These are phyloP conservation scores for Malurus elegans DNA, from an alignment of 2,113 vertebrate genomes.

Conservation along the genomic window DNA sequence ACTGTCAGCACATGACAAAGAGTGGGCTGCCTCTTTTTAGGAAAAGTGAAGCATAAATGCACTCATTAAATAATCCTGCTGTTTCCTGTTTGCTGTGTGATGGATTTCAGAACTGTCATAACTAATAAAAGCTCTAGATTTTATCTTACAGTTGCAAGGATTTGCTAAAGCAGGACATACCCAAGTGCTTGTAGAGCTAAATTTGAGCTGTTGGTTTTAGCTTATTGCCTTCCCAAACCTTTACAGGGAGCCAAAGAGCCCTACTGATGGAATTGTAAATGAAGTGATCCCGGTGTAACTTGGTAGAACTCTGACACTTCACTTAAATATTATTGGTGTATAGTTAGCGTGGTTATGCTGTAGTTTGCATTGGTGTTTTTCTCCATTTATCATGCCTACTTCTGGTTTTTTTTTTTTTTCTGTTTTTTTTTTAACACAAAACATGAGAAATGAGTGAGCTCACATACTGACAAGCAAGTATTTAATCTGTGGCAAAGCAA, in stretches of 20 bases:
- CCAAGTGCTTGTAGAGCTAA: neutral
- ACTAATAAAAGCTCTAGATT: constrained; percentile 23
- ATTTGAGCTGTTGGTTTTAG: neutral
- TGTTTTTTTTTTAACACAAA: neutral
- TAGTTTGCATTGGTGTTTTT: neutral
- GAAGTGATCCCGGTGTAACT: neutral
- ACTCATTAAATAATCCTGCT: constrained; percentile 6
- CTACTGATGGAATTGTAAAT: neutral
- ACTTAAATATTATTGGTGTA: neutral
- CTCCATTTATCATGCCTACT: neutral
- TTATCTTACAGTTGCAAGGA: neutral
- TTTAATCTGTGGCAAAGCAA: constrained; percentile 46
- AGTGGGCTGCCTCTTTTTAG: neutral
- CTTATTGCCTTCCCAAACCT: neutral
- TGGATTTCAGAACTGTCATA: constrained; percentile 38
- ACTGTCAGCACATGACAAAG: neutral
- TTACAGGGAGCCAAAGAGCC: neutral
- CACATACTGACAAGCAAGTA: neutral
- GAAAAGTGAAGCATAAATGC: constrained; percentile 29
- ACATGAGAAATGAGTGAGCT: neutral
- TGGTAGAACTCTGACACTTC: neutral
- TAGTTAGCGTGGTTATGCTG: neutral
- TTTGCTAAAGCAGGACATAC: constrained; percentile 14
- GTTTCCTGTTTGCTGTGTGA: constrained; percentile 49
- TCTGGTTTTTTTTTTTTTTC: neutral